Evolutionary conservation across 2,113 vertebrate species (phyloP).

Genomic region (Scatophagus argus): DNA sequence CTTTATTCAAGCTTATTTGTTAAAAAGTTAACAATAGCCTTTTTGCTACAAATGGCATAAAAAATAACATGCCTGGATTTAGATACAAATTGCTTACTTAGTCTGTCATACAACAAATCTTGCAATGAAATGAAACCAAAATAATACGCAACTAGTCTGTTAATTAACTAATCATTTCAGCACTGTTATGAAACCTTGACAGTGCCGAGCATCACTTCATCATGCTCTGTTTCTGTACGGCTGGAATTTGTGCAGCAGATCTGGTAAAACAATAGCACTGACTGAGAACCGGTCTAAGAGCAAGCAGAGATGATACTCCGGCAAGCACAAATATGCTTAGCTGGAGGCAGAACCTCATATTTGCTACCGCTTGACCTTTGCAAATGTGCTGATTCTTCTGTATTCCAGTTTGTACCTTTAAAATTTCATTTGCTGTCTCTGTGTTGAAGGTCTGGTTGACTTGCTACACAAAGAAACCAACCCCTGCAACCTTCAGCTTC

Average conservation of each 20-base stretch:
- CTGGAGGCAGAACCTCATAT: constrained; percentile 7
- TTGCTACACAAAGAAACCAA: constrained; percentile 16
- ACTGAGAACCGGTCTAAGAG: constrained; percentile 45
- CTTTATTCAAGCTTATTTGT: not conserved
- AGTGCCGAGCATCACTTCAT: not conserved
- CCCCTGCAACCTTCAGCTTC: not conserved
- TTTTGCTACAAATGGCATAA: not conserved
- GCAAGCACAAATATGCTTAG: constrained; percentile 48
- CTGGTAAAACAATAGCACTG: constrained; percentile 34
- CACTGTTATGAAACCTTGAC: not conserved
- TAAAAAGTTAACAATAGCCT: not conserved
- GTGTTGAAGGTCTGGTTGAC: constrained; percentile 51
- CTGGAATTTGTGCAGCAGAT: not conserved
- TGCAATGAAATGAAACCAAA: not conserved
- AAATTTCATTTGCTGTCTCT: constrained; percentile 32
- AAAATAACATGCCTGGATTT: not conserved
- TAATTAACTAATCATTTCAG: not conserved
- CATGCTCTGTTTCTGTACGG: not conserved
- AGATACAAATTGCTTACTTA: not conserved
- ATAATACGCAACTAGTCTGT: not conserved
- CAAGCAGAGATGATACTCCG: constrained; percentile 32
- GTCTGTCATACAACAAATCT: not conserved
- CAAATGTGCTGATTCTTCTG: constrained; percentile 27
- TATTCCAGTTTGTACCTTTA: constrained; percentile 16
- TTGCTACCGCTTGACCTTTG: constrained; percentile 4